Evolutionary conservation across 1,140 invertebrate genomes (phyloP), one percentile per base, ranked within the genome.

Genomic region (Scaptomyza graminum): DNA sequence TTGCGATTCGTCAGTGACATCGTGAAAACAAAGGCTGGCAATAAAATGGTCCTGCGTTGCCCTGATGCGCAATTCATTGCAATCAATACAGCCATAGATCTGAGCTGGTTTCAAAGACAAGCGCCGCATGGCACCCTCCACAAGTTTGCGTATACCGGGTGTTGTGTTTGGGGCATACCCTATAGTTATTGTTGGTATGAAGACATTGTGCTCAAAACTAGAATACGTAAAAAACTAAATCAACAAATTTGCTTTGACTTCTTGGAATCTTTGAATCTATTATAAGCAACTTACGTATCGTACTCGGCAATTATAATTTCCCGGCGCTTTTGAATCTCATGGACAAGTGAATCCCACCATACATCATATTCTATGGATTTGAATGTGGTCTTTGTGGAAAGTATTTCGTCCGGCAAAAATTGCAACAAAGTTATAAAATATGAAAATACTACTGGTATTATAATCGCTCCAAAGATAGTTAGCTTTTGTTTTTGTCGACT

Each of bases 1-100:
- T 1, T 43, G 50, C 8, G 49, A 43, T 25, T 47, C 62, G 25
- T 67, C 57, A 2, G 8, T 34, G 31, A 71, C 31, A 15, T 39
- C 28, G 37, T 71, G 67, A 13, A 80, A 80, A 13, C 77, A 80
- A 0, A 81, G 22, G 41, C 77, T 72, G 39, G 65, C 72, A 3
- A 80, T 37, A 31, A 16, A 80, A 6, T 80, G 43, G 9, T 81
- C 46, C 2, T 43, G n/a, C 5, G 25, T n/a, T 0, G 62, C 59
- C 1, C 37, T 51, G 0, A 9, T 61, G 0, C 77, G 61, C 43
- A 80, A 15, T 4, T 41, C 44, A 4, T 59, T 18, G 43, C 77
- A 80, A 5, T 56, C 28, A 1, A 11, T 7, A 31, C 44, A 80
- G 11, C 54, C 43, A 6, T 0, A 1, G 8, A 52, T 50, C 3